Evolutionary conservation across 2,888 invertebrate species (phyloP).

Genomic region (Acleris holmiana): DNA sequence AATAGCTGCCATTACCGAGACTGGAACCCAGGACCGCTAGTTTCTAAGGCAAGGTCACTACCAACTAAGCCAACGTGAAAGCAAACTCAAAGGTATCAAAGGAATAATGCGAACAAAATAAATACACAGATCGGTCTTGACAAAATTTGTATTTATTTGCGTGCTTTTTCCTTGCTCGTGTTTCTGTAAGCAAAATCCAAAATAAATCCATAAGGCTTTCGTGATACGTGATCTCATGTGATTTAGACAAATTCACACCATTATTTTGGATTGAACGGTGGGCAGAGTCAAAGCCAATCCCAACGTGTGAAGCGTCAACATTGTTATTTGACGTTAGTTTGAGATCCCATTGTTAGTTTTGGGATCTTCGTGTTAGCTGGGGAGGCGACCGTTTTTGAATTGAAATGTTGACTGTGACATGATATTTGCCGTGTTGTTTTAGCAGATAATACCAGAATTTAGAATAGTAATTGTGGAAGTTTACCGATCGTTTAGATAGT

Average conservation of each 20-base stretch:
- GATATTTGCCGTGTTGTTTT: not conserved
- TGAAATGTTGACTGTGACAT: not conserved
- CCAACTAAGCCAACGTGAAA: too few species aligned
- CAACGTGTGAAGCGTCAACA: slow-evolving; percentile 21
- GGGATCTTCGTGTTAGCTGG: not conserved
- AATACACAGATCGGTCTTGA: too few species aligned
- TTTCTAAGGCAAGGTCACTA: too few species aligned
- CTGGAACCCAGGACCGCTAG: too few species aligned
- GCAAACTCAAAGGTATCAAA: too few species aligned
- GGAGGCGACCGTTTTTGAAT: slow-evolving; percentile 14
- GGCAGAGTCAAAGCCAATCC: not conserved
- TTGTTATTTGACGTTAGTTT: slow-evolving; percentile 22
- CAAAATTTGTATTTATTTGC: too few species aligned
- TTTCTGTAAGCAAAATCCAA: too few species aligned
- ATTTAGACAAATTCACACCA: slow-evolving; percentile 8
- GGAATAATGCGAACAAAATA: too few species aligned
- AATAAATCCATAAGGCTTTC: not conserved
- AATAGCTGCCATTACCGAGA: too few species aligned
- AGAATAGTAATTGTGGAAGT: too few species aligned
- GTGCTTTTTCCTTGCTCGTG: too few species aligned
- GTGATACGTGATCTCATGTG: not conserved
- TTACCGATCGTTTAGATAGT: too few species aligned
- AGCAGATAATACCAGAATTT: not conserved
- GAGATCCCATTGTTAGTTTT: not conserved
- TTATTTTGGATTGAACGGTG: slow-evolving; percentile 7